These are phyloP conservation scores for Dyspetes luteomarginatus DNA, from an alignment of 2,888 invertebrate genomes.

Conservation along the genomic window DNA sequence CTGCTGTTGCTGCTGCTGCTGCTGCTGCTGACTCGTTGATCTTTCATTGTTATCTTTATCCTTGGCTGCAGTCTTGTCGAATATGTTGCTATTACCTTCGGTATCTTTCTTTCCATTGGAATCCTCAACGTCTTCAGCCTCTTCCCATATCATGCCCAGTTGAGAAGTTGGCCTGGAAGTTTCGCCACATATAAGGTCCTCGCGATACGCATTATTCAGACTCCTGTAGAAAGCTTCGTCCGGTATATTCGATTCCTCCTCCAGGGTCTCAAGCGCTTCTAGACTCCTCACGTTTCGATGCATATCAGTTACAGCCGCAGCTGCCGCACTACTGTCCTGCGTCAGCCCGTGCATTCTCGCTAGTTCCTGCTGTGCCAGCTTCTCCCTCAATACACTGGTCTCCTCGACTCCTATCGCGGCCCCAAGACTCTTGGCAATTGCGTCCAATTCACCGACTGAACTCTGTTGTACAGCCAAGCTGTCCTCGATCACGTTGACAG, in stretches of 20 bases:
- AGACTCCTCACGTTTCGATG: slow-evolving; percentile 79
- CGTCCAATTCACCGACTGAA: slow-evolving; percentile 79
- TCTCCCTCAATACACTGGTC: slow-evolving; percentile 78
- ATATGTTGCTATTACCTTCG: slow-evolving; percentile 50
- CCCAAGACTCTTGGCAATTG: slow-evolving; percentile 80
- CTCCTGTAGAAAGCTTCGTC: slow-evolving; percentile 95
- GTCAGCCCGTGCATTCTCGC: slow-evolving; percentile 78
- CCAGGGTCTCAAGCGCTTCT: slow-evolving; percentile 79
- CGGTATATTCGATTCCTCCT: slow-evolving; percentile 86
- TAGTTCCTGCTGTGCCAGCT: slow-evolving; percentile 79
- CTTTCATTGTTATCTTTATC: slow-evolving; percentile 73
- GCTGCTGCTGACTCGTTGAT: slow-evolving; percentile 50
- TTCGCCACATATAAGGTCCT: slow-evolving; percentile 88
- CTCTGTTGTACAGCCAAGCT: slow-evolving; percentile 70
- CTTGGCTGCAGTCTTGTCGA: slow-evolving; percentile 70
- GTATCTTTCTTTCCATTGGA: slow-evolving; percentile 83
- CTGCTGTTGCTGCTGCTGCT: slow-evolving; percentile 43
- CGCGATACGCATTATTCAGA: slow-evolving; percentile 93
- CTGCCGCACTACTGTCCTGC: slow-evolving; percentile 75
- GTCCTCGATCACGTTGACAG: slow-evolving; percentile 74
- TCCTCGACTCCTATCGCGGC: slow-evolving; percentile 80
- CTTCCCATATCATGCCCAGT: slow-evolving; percentile 94
- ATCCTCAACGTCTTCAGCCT: slow-evolving; percentile 90
- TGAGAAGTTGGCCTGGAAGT: slow-evolving; percentile 89
- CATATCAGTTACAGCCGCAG: slow-evolving; percentile 76